A percentile compares a stretch with the other conserved stretches of the same genome.
phyloP scores from a whole-genome alignment of 2,888 invertebrate species.

The Enoplolaimus lenunculus region DNA sequence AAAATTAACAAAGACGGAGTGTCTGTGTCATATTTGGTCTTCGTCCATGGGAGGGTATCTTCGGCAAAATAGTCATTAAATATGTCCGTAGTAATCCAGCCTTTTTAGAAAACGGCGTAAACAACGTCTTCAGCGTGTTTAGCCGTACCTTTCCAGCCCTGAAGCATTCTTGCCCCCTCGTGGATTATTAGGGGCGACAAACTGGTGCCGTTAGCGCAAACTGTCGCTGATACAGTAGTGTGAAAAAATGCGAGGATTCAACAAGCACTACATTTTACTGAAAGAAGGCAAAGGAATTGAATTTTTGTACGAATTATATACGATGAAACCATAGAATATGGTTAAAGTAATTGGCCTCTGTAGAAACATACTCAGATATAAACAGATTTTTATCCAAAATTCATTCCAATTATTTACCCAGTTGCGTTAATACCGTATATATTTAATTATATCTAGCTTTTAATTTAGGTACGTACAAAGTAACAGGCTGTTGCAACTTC shows the following conservation, averaged over 20 bases:
- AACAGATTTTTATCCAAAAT: not conserved
- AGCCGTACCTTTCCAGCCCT: not conserved
- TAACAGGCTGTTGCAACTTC: too few species aligned
- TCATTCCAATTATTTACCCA: too few species aligned
- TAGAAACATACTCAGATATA: not conserved
- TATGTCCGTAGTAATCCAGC: slow-evolving; percentile 6
- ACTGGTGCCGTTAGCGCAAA: slow-evolving; percentile 11
- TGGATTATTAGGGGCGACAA: not conserved
- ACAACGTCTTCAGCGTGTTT: not conserved
- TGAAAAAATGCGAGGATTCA: too few species aligned
- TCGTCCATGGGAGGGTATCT: not conserved
- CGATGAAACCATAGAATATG: too few species aligned
- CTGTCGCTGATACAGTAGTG: slow-evolving; percentile 13
- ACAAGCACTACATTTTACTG: too few species aligned
- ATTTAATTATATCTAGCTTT: not conserved
- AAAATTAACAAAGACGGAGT: not conserved
- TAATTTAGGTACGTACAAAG: too few species aligned
- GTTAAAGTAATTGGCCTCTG: not conserved
- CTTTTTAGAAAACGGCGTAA: slow-evolving; percentile 11
- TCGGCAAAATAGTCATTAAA: slow-evolving; percentile 8
- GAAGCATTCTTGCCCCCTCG: not conserved
- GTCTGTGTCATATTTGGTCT: not conserved
- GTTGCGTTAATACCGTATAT: too few species aligned
- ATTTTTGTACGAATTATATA: too few species aligned
- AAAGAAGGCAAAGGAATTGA: too few species aligned